phyloP scores from a whole-genome alignment of 92 coral and sea anemone species.

The Heteractis magnifica region DNA sequence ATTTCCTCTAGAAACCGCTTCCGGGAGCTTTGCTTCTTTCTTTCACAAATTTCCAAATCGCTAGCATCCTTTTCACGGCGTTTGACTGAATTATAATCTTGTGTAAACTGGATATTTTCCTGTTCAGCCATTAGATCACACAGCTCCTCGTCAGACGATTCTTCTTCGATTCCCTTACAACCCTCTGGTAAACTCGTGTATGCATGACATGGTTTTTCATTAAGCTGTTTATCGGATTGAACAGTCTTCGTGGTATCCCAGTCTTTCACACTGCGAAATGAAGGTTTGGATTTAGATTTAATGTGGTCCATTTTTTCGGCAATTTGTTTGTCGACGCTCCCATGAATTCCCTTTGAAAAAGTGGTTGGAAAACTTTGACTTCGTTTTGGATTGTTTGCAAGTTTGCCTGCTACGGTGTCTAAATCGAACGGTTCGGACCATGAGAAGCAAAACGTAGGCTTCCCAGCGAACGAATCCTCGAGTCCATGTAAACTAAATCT shows the following conservation, averaged over 20 bases:
- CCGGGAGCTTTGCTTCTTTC: slow-evolving; percentile 15
- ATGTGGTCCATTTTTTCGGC: background rate
- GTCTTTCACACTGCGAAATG: background rate
- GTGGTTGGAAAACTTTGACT: slow-evolving; percentile 69
- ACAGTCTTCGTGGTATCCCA: background rate
- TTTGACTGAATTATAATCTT: slow-evolving; percentile 10
- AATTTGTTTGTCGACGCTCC: slow-evolving; percentile 5
- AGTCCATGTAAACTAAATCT: slow-evolving; percentile 70
- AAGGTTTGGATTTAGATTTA: background rate
- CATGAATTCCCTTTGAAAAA: slow-evolving; percentile 14
- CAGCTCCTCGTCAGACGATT: slow-evolving; percentile 45
- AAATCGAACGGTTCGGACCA: slow-evolving; percentile 90
- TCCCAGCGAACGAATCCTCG: slow-evolving; percentile 61
- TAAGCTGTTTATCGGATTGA: background rate
- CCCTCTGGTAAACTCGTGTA: slow-evolving; percentile 56
- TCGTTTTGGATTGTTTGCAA: slow-evolving; percentile 65
- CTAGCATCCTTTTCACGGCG: slow-evolving; percentile 14
- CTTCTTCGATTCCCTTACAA: slow-evolving; percentile 37
- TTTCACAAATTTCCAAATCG: slow-evolving; percentile 24
- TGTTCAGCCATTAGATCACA: slow-evolving; percentile 40
- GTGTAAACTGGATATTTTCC: slow-evolving; percentile 25
- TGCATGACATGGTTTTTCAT: slow-evolving; percentile 43
- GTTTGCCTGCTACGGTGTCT: slow-evolving; percentile 72
- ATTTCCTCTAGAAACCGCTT: slow-evolving; percentile 62
- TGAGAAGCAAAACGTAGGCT: slow-evolving; percentile 70